Evolutionary conservation across 2,888 invertebrate species (phyloP), one percentile per base, ranked within the genome.

Genomic region (Meghimatium bilineatum): DNA sequence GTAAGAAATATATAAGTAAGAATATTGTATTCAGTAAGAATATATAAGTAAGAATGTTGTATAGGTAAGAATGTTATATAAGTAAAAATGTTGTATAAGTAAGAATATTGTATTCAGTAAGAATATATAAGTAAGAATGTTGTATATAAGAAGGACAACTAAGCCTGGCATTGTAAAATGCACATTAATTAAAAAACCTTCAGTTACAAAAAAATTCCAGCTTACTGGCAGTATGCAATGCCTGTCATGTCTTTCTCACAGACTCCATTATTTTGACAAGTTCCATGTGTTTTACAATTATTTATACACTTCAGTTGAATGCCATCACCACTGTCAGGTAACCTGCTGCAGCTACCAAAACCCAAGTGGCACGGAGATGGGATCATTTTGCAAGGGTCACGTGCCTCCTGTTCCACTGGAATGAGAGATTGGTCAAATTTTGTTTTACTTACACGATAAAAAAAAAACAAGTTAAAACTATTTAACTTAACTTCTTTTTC

Each of bases 221-320:
- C 69, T 36, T 69, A 69, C 69, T 12, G 34, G 36, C 69, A 69
- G 23, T 36, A 69, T 36, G 69, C 69, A 36, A 36, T 23, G 6
- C 69, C 69, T 36, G 69, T 69, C 34, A 69, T 36, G 20, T 69
- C 69, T 23, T 34, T 69, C 14, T 36, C 69, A 36, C 69, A 69
- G 20, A 36, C 17, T 23, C 69, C 69, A 17, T 36, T 69, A 23
- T 36, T 69, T 12, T 69, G 69, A 36, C 69, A 69, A 34, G 20
- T 12, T 36, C 69, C 69, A 17, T 36, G 36, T 12, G 69, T 69
- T 17, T 69, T 69, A 36, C 69, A 69, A 23, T 36, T 69, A 36
- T 36, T 20, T 1, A 17, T 69, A 23, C 69, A 69, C 36, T 63
- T 63, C 29, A 63, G 29, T 14, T 63, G 29, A 63, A 63, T 63